Conservation (phyloP, 2,113 vertebrate genomes). For the Illadopsis cleaveri region DNA sequence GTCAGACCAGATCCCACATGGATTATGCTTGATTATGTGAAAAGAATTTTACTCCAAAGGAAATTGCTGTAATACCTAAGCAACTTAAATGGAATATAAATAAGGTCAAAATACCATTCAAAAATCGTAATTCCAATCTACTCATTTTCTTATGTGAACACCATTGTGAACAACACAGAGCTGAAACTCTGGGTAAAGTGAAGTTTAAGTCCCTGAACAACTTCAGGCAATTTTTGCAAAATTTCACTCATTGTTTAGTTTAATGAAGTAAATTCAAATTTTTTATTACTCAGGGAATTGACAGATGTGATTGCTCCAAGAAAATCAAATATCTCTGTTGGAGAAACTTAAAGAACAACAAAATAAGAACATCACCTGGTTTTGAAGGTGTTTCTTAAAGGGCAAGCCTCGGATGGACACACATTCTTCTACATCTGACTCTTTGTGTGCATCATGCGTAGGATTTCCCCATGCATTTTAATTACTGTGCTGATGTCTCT, state of each 20-base stretch:
- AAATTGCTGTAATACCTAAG: neutral
- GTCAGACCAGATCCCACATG: neutral
- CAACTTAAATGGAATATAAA: neutral
- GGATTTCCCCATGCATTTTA: neutral
- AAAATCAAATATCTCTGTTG: neutral
- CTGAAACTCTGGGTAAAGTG: neutral
- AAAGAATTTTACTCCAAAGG: neutral
- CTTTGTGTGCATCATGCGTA: rapidly evolving
- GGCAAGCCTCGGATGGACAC: neutral
- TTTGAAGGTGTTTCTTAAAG: neutral
- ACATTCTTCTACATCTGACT: neutral
- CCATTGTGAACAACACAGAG: neutral
- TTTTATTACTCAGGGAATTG: neutral
- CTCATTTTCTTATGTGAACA: neutral
- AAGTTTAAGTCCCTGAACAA: neutral
- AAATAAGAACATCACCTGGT: neutral
- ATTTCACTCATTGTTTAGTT: neutral
- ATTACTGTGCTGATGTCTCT: neutral
- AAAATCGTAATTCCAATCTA: neutral
- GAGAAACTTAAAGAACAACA: neutral
- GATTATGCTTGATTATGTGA: neutral
- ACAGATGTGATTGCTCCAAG: neutral
- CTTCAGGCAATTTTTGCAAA: neutral
- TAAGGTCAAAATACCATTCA: neutral
- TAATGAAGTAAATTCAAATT: neutral